phyloP scores from a whole-genome alignment of 2,888 invertebrate species.

The Seira sanloemensis region DNA sequence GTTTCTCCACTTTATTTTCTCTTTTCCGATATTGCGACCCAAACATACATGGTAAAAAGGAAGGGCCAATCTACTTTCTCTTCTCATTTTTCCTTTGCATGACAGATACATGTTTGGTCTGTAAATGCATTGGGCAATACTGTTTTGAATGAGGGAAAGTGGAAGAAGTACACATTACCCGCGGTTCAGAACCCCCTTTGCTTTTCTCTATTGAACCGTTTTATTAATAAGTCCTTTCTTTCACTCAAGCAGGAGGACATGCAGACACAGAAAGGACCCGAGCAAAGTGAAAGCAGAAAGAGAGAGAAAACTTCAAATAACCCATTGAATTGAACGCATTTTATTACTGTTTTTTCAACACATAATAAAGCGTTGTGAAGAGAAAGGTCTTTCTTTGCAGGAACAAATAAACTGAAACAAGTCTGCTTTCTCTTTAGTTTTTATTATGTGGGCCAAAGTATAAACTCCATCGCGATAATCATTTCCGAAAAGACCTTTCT shows the following conservation, averaged over 20 bases:
- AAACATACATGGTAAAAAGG: too few relatives aligned
- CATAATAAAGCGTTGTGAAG: not conserved
- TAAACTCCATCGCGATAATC: not conserved
- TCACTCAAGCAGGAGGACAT: not conserved
- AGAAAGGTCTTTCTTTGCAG: not conserved
- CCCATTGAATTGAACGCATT: not conserved
- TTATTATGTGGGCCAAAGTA: not conserved
- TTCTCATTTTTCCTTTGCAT: too few relatives aligned
- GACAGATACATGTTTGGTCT: too few relatives aligned
- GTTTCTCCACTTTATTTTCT: not conserved
- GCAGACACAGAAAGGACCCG: too few relatives aligned
- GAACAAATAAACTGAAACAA: not conserved
- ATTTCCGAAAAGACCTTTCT: not conserved
- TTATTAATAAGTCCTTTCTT: conserved; percentile 44
- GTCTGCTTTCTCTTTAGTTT: not conserved
- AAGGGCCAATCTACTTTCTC: too few relatives aligned
- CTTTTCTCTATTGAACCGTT: conserved; percentile 38
- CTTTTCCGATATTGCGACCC: not conserved
- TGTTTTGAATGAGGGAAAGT: not conserved
- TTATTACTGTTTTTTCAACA: not conserved
- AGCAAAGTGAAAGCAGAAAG: too few relatives aligned
- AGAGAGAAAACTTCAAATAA: not conserved
- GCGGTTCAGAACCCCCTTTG: conserved; percentile 47
- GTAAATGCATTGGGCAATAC: too few relatives aligned
- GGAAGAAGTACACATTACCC: conserved; percentile 18